Percentiles rank a stretch among this genome's conserved stretches.
Conservation (phyloP, 2,113 vertebrate genomes). For the Rhea americana region DNA sequence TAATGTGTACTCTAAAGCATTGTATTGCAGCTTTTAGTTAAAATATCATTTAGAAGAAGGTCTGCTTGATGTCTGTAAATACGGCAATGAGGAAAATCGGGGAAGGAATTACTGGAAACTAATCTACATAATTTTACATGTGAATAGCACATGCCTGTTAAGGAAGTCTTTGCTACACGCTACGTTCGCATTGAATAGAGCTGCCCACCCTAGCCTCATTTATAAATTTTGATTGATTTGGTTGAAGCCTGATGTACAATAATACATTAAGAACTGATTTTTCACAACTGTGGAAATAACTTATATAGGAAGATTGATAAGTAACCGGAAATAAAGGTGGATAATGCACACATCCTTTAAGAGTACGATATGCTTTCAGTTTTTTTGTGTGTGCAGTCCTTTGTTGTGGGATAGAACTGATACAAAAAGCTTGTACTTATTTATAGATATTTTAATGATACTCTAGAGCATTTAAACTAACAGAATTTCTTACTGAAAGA, state of each 20-base stretch:
- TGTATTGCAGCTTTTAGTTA: neutral
- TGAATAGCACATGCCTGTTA: neutral
- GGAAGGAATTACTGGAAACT: neutral
- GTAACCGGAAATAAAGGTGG: neutral
- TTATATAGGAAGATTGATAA: neutral
- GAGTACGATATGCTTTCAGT: neutral
- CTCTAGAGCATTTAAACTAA: neutral
- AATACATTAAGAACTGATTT: neutral
- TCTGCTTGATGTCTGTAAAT: neutral
- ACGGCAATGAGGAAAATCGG: neutral
- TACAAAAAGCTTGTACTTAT: neutral
- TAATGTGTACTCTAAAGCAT: neutral
- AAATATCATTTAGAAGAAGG: neutral
- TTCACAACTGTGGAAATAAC: neutral
- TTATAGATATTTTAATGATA: neutral
- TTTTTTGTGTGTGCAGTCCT: neutral
- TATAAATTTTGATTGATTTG: neutral
- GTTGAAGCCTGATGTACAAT: neutral
- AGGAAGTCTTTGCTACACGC: neutral
- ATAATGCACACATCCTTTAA: neutral
- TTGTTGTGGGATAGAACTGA: neutral
- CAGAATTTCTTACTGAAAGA: neutral
- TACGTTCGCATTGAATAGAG: neutral
- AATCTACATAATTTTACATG: neutral
- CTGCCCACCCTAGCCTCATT: neutral